Evolutionary conservation across 2,888 invertebrate species (phyloP), one percentile per base, ranked within the genome.

Genomic region (Hydraecia micacea): DNA sequence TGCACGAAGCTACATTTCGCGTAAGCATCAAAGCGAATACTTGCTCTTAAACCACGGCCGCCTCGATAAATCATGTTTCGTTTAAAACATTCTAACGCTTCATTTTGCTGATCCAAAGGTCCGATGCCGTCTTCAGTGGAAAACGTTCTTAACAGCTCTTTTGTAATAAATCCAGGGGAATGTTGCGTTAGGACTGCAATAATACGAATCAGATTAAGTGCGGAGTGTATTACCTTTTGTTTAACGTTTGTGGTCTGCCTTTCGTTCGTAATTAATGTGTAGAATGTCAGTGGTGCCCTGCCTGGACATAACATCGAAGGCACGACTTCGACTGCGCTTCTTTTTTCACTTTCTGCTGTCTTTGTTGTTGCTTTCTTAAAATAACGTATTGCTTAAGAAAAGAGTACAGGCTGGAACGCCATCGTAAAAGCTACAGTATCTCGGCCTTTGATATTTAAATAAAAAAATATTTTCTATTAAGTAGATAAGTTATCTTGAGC

Each of bases 171-270:
- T 96, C 94, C 91, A 86, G 86, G 85, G 88, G 94, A 94, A 94
- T 93, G 94, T 92, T 95, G 93, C 94, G 93, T 95, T 95, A 92
- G 92, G 91, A 93, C 92, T 93, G 93, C 94, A 94, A 95, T 95
- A 96, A 95, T 94, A 94, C 90, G 90, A 93, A 96, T 96, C 95
- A 94, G 96, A 96, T 96, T 95, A 94, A 93, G 87, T 88, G 89
- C 89, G 91, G 92, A 90, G 91, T 92, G 91, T 93, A 94, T 93
- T 95, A 91, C 94, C 93, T 94, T 93, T 93, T 93, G 94, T 94
- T 94, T 92, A 91, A 91, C 87, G 91, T 89, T 88, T 89, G 87
- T 89, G 88, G 91, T 89, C 90, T 90, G 90, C 90, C 91, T 92
- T 92, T 92, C 87, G 89, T 89, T 85, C 86, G 93, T 93, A 95